Conservation (phyloP, 2,888 invertebrate species). For the Agonopterix heracliana region DNA sequence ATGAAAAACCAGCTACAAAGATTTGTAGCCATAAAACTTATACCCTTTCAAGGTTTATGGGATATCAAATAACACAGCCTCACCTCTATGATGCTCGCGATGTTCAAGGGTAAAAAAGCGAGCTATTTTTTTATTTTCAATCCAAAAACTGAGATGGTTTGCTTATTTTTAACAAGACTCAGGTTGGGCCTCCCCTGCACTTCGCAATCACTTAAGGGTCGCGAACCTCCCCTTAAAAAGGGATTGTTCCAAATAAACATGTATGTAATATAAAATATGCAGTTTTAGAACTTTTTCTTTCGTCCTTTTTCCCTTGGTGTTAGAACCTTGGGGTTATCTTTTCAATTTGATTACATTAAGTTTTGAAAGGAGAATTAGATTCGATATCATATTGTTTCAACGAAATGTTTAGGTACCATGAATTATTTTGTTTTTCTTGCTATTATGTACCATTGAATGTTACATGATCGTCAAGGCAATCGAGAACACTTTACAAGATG, state of each 20-base stretch:
- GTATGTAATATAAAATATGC: slow-evolving; percentile 12
- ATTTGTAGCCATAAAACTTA: too few species aligned
- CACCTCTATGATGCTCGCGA: not conserved
- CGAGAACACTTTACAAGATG: too few species aligned
- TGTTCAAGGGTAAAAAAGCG: not conserved
- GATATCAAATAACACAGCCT: not conserved
- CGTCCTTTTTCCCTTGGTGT: not conserved
- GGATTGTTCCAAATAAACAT: slow-evolving; percentile 17
- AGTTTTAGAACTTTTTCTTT: slow-evolving; percentile 8
- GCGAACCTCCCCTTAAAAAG: slow-evolving; percentile 20
- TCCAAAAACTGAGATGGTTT: not conserved
- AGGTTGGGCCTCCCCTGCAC: slow-evolving; percentile 20
- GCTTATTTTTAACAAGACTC: slow-evolving; percentile 27
- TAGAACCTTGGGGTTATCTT: too few species aligned
- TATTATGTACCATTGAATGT: too few species aligned
- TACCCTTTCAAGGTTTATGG: too few species aligned
- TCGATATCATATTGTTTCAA: too few species aligned
- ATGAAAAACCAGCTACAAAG: too few species aligned
- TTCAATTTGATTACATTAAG: too few species aligned
- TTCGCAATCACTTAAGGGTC: slow-evolving; percentile 35
- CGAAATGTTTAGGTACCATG: too few species aligned
- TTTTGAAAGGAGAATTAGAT: too few species aligned
- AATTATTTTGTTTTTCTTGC: too few species aligned
- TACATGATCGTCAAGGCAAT: too few species aligned
- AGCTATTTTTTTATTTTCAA: not conserved